Evolutionary conservation across 2,113 vertebrate genomes (phyloP), one percentile per base, ranked within the genome.

Genomic region (Scomber japonicus): DNA sequence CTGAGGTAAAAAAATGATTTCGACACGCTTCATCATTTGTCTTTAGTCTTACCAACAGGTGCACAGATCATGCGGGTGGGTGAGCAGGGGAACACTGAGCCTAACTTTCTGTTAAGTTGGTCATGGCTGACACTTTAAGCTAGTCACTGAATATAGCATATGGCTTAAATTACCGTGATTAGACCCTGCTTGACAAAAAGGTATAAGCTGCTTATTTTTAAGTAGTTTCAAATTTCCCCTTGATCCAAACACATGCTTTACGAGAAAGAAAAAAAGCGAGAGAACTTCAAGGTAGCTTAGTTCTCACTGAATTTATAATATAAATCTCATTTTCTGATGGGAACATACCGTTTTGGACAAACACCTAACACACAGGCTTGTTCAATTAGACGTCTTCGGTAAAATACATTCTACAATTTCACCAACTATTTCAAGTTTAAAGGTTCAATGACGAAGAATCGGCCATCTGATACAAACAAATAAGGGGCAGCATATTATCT

Each of bases 191-290:
- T 83, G 86, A 92, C 90, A 89, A 90, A 92, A 90, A 91, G 49
- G 50, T 76, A 69, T 94, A 93, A 93, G 91, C 93, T 91, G 70
- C 91, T 94, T 92, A 92, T 87, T 87, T 88, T 83, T 89, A 92
- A 92, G 90, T 83, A 90, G 86, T 88, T 88, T 90, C 64, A 91
- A 81, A 91, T 91, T 79, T 86, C 86, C 35, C 71, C 80, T 90
- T 91, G 81, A 91, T 90, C 87, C 88, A 85, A 82, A 86, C 66
- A 84, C 62, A 79, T 48, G 84, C 84, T 82, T 77, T 82, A 77
- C 1, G 24, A 62, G 75, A 75, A 69, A 11, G 70, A 51, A 67
- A 72, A 78, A 78, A 45, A 48, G 49, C 69, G 35, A 48, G 19
- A 81, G 45, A 69, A 83, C 67, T 76, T 80, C 40, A 87, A 35